Percentiles rank a stretch among this genome's conserved stretches.
These are phyloP conservation scores for Machimus rusticus DNA, from an alignment of 2,888 invertebrate genomes.

Conservation along the genomic window DNA sequence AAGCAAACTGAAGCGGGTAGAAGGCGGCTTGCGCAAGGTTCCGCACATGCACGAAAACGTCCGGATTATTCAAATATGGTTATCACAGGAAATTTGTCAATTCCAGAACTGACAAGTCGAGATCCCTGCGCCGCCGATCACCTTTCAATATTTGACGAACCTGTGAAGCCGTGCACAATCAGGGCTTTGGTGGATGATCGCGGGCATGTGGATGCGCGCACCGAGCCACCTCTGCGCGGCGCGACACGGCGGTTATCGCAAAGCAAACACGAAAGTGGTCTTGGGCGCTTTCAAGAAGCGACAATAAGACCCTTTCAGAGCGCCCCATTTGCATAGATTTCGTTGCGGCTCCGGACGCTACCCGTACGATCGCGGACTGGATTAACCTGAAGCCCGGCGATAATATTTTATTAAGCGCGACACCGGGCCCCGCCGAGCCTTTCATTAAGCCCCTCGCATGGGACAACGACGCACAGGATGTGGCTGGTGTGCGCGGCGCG, in stretches of 20 bases:
- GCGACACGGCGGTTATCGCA: slow-evolving; percentile 2
- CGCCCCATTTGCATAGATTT: slow-evolving; percentile 25
- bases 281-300: background rate
- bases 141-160: slow-evolving; percentile 29
- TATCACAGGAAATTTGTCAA: slow-evolving; percentile 29
- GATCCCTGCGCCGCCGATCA: background rate
- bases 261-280: background rate
- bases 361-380: background rate
- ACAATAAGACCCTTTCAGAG: slow-evolving; percentile 25
- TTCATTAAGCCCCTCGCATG: background rate
- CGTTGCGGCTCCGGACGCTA: background rate
- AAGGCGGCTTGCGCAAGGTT: slow-evolving; percentile 9
- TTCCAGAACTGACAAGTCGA: background rate
- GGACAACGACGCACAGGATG: background rate
- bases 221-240: background rate
- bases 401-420: background rate
- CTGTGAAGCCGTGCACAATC: slow-evolving; percentile 1
- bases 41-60: background rate
- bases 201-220: slow-evolving; percentile 14
- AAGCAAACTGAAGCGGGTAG: background rate
- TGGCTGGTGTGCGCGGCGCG: background rate
- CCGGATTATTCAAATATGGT: background rate
- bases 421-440: background rate
- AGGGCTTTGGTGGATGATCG: background rate
- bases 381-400: background rate